These are phyloP conservation scores for Dinothrombium tinctorium DNA, from an alignment of 1,140 invertebrate species.

Conservation along the genomic window DNA sequence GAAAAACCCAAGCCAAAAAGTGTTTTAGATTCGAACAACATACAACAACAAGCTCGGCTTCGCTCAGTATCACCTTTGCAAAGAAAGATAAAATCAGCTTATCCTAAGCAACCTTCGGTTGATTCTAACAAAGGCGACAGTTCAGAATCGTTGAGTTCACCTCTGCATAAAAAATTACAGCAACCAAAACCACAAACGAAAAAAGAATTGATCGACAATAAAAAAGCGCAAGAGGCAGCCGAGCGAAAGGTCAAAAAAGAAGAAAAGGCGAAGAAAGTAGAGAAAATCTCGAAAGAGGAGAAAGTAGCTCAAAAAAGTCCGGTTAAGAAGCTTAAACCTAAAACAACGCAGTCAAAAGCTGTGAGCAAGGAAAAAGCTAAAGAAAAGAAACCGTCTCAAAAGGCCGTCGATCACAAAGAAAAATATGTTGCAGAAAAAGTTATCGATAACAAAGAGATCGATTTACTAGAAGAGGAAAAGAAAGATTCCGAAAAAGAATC, in stretches of 20 bases:
- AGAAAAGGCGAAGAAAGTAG: background rate
- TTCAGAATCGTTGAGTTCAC: background rate
- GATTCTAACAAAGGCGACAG: background rate
- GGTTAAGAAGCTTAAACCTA: background rate
- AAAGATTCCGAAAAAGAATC: constrained; percentile 81
- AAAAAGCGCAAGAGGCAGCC: background rate
- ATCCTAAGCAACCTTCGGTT: background rate
- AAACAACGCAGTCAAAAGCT: too few relatives aligned
- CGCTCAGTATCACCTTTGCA: background rate
- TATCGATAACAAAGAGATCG: too few relatives aligned
- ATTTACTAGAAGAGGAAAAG: too few relatives aligned
- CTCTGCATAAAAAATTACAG: background rate
- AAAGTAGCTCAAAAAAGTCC: background rate
- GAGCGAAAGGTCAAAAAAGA: background rate
- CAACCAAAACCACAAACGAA: background rate
- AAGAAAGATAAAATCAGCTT: background rate
- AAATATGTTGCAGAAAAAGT: too few relatives aligned
- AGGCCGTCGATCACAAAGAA: too few relatives aligned
- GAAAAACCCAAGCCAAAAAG: background rate
- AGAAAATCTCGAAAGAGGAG: too few relatives aligned
- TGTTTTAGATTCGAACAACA: background rate
- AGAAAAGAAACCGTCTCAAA: constrained; percentile 69
- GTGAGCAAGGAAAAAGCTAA: constrained; percentile 97
- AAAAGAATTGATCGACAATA: background rate
- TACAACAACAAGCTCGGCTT: background rate